Conservation (phyloP, 2,888 invertebrate genomes). For the Standfussiana lucernea region DNA sequence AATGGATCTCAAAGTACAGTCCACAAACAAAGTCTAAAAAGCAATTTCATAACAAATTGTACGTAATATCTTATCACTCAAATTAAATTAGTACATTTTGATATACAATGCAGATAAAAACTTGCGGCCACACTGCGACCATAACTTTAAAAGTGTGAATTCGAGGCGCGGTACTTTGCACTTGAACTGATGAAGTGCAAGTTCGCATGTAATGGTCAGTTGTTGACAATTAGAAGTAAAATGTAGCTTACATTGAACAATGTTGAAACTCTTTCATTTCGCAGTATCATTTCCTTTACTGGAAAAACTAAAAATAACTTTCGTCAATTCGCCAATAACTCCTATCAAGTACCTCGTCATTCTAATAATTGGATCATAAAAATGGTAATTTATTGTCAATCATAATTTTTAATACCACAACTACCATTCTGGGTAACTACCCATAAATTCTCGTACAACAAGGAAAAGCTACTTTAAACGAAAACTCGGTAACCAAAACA, state of each 20-base stretch:
- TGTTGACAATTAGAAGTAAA: conserved; percentile 32
- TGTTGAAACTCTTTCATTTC: not conserved
- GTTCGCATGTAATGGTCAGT: conserved; percentile 52
- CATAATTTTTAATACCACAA: conserved; percentile 23
- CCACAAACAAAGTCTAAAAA: conserved; percentile 9
- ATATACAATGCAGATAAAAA: conserved; percentile 45
- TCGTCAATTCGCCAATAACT: not conserved
- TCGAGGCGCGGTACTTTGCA: conserved; percentile 44
- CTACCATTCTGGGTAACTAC: conserved; percentile 7
- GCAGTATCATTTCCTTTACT: not conserved
- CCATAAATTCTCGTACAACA: conserved; percentile 37
- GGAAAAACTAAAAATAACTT: not conserved
- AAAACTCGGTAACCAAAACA: conserved; percentile 32
- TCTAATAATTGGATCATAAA: conserved; percentile 36
- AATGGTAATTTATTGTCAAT: conserved; percentile 30
- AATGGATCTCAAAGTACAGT: conserved; percentile 3
- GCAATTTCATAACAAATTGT: conserved; percentile 2
- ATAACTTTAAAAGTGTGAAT: conserved; percentile 52
- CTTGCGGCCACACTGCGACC: conserved; percentile 30
- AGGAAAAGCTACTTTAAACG: conserved; percentile 38
- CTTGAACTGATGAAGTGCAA: conserved; percentile 59
- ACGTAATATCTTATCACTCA: conserved; percentile 31
- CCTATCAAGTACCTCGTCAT: not conserved
- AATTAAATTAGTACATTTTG: conserved; percentile 45
- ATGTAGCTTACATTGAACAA: not conserved